A percentile compares a stretch with the other conserved stretches of the same genome.
phyloP scores from a whole-genome alignment of 2,797 vertebrate species.

The Tenualosa thibaudeaui region DNA sequence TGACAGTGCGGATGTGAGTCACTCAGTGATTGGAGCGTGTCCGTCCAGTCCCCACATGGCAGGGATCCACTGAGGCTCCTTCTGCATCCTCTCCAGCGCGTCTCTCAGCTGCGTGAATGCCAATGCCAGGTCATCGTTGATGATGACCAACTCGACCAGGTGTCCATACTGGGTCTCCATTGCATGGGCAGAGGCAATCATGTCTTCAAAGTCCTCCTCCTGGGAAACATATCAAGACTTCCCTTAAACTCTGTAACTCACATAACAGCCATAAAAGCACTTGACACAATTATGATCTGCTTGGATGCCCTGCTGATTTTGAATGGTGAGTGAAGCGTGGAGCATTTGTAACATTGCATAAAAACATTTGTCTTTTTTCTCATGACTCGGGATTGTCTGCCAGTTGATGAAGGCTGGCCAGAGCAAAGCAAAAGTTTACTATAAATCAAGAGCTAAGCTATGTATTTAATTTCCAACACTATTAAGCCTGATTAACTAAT shows the following conservation, averaged over 20 bases:
- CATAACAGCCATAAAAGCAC: background rate
- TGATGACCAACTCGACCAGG: slow-evolving; percentile 86
- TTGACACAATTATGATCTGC: slow-evolving; percentile 20
- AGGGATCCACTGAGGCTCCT: slow-evolving; percentile 85
- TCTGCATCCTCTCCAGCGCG: slow-evolving; percentile 78
- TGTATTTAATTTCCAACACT: background rate
- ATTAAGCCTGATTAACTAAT: background rate
- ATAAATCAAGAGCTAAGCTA: slow-evolving; percentile 19
- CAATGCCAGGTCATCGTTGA: slow-evolving; percentile 84
- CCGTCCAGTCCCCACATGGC: slow-evolving; percentile 60
- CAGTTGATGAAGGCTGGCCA: background rate
- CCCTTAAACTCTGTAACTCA: slow-evolving; percentile 9
- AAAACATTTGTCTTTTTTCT: background rate
- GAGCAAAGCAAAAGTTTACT: background rate
- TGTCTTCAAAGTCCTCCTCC: slow-evolving; percentile 92
- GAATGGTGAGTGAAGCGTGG: slow-evolving; percentile 14
- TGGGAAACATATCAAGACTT: slow-evolving; percentile 57
- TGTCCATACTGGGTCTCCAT: slow-evolving; percentile 85
- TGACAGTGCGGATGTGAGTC: too few relatives aligned
- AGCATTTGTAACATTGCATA: slow-evolving; percentile 4
- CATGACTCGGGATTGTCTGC: background rate
- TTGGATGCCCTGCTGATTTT: background rate
- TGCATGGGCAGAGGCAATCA: slow-evolving; percentile 82
- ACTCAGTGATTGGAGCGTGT: background rate
- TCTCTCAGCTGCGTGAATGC: slow-evolving; percentile 85